Base-by-base conservation (phyloP, 2,797 vertebrate species). In the Artibeus jamaicensis region DNA sequence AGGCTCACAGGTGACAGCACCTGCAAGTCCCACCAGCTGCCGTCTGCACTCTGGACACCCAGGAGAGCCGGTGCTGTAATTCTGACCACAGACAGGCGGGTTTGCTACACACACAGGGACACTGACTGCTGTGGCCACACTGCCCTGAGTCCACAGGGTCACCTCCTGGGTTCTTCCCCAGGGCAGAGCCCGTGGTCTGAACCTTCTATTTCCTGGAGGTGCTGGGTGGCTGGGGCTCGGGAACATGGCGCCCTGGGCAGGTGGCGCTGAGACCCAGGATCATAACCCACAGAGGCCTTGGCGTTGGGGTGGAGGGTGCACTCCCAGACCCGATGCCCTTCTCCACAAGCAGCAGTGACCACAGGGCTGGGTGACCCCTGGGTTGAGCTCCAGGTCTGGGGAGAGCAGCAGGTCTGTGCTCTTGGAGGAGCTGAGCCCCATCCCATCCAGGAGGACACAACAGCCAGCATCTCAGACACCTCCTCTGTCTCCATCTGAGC, bases 51-150 rank as follows among this genome's bases (percentile, higher is more conserved):
- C 21, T 55, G 53, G 53, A 55, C 21, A 9, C 53, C 7, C 21
- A 22, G 53, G 10, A 8, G 53, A 55, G 53, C 6, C 8, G 1
- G 21, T 55, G 53, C 53, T 55, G 7, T 9, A 55, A 55, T 22
- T 55, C 50, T n/a, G 42, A 62, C n/a, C 19, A 0, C 68, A 6
- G 53, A 24, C n/a, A n/a, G n/a, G n/a, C n/a, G n/a, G n/a, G n/a
- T n/a, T n/a, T n/a, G n/a, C n/a, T n/a, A n/a, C n/a, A n/a, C n/a
- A 9, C 0, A 4, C 32, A 1, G 16, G 55, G 14, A 39, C 3
- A 1, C 14, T 14, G 3, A 6, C 53, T 0, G 1, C 2, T 10
- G n/a, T 14, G 34, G n/a, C n/a, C 53, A 48, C 26, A 7, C 1
- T 0, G 1, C 11, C 50, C 42, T 11, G 18, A 50, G 11, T 50